phyloP scores from a whole-genome alignment of 2,797 vertebrate species.

The Sebastes iracundus region DNA sequence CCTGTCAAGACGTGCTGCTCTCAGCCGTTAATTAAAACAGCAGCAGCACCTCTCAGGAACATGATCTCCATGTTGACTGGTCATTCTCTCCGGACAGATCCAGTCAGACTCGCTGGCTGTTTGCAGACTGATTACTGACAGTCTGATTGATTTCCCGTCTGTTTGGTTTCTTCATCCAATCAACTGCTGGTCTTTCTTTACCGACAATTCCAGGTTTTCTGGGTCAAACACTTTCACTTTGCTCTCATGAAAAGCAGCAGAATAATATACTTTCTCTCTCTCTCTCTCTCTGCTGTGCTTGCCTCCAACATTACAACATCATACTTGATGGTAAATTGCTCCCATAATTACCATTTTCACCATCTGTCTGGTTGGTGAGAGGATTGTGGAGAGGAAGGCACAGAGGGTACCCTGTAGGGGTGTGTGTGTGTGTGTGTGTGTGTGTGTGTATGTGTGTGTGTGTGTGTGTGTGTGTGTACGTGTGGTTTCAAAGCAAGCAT shows the following conservation, averaged over 20 bases:
- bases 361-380: constrained; percentile 42
- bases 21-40: not conserved
- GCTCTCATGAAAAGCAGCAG: not conserved
- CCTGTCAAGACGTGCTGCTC: not conserved
- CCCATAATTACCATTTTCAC: constrained; percentile 42
- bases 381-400: constrained; percentile 6
- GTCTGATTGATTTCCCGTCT: not conserved
- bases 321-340: constrained; percentile 27
- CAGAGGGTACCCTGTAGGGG: constrained; percentile 1
- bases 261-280: not conserved
- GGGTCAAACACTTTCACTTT: not conserved
- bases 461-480: not conserved
- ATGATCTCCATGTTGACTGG: not conserved
- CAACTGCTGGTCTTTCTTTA: not conserved
- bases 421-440: constrained; percentile 8
- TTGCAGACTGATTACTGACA: not conserved
- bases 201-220: not conserved
- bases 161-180: not conserved
- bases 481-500: not conserved
- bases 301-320: constrained; percentile 13
- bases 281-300: not conserved
- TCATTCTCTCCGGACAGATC: not conserved
- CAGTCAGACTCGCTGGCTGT: not conserved
- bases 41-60: not conserved
- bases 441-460: too few relatives aligned